phyloP scores from a whole-genome alignment of 2,113 vertebrate species.

The Microtus oregoni region DNA sequence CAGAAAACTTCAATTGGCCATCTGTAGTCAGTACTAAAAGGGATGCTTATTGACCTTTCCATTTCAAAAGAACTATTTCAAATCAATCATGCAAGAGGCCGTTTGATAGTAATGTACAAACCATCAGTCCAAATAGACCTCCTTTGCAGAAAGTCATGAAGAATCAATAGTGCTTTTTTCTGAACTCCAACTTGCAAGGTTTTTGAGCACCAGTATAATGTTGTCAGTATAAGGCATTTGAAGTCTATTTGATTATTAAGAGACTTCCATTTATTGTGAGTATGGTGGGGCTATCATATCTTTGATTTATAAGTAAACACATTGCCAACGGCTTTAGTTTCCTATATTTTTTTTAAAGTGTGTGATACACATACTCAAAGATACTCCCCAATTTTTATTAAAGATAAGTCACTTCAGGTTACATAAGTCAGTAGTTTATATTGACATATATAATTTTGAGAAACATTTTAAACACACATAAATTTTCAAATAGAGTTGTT shows the following conservation, averaged over 20 bases:
- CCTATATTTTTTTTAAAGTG: not conserved
- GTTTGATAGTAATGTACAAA: conserved; percentile 63
- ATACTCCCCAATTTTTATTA: not conserved
- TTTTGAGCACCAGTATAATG: not conserved
- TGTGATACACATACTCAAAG: not conserved
- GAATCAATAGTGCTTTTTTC: conserved; percentile 60
- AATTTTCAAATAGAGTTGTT: conserved; percentile 34
- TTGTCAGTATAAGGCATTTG: not conserved
- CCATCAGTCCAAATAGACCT: conserved; percentile 48
- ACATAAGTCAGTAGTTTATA: not conserved
- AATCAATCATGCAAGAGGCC: conserved; percentile 56
- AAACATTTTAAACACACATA: not conserved
- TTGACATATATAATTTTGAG: not conserved
- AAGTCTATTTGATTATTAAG: conserved; percentile 31
- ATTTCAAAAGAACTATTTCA: conserved; percentile 70
- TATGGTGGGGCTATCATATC: conserved; percentile 4
- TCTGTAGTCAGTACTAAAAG: conserved; percentile 41
- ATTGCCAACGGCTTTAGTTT: not conserved
- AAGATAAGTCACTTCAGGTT: not conserved
- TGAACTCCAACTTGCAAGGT: not conserved
- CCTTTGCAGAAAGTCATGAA: conserved; percentile 45
- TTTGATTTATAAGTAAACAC: conserved; percentile 1
- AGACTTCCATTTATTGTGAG: not conserved
- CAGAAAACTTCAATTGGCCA: conserved; percentile 54
- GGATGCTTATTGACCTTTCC: conserved; percentile 73